Conservation (phyloP, 2,797 vertebrate genomes). For the Silurus lanzhouensis region DNA sequence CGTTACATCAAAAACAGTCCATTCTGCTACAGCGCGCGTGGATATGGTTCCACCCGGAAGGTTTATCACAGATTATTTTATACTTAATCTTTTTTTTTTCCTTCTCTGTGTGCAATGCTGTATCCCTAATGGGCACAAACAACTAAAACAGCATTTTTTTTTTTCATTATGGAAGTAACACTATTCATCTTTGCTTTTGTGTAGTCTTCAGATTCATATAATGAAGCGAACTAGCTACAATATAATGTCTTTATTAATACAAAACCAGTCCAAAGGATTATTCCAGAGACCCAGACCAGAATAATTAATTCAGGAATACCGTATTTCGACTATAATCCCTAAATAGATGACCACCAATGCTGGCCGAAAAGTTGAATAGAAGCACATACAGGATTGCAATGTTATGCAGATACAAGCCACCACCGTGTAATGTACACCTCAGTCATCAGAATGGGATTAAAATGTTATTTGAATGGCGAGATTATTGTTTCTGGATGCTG, state of each 20-base stretch:
- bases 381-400: too few relatives aligned
- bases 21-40: not conserved
- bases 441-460: too few relatives aligned
- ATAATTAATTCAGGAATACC: not conserved
- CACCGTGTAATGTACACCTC: too few relatives aligned
- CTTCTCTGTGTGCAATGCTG: too few relatives aligned
- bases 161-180: not conserved
- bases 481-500: too few relatives aligned
- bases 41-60: slow-evolving; percentile 18
- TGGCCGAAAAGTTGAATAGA: too few relatives aligned
- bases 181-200: not conserved
- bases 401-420: too few relatives aligned
- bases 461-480: too few relatives aligned
- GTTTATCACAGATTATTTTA: not conserved
- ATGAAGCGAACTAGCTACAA: not conserved
- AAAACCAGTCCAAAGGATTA: not conserved
- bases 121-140: not conserved
- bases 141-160: not conserved
- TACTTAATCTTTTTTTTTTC: not conserved
- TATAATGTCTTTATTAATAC: not conserved
- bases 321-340: too few relatives aligned
- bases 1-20: slow-evolving; percentile 33
- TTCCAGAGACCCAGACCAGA: not conserved
- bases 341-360: not conserved
- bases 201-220: not conserved